phyloP scores from a whole-genome alignment of 2,113 vertebrate species.

The Paracanthobrama guichenoti region DNA sequence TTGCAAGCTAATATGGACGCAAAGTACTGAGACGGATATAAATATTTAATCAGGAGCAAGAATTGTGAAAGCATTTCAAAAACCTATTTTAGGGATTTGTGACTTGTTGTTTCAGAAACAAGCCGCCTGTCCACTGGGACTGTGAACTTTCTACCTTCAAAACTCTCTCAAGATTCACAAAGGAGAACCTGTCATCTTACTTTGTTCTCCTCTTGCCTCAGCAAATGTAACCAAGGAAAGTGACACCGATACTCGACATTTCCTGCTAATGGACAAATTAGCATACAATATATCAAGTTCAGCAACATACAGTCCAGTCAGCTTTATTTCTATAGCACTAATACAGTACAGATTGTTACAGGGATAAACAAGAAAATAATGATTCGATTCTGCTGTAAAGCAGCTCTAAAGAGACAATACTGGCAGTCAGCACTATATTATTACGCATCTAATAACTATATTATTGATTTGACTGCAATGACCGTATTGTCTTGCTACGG shows the following conservation, averaged over 20 bases:
- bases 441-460: too few species aligned
- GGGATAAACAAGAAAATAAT: too few species aligned
- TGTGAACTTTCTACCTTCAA: background rate
- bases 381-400: too few species aligned
- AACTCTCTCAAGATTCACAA: background rate
- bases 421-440: background rate
- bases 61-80: slow-evolving; percentile 47
- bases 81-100: slow-evolving; percentile 11
- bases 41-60: slow-evolving; percentile 64
- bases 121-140: background rate
- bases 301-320: background rate
- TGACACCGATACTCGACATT: background rate
- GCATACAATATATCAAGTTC: background rate
- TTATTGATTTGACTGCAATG: too few species aligned
- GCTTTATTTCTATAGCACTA: too few species aligned
- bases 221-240: background rate
- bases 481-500: too few species aligned
- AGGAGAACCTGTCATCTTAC: background rate
- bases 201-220: background rate
- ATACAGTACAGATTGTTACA: too few species aligned
- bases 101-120: slow-evolving; percentile 20
- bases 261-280: background rate
- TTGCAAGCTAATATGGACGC: slow-evolving; percentile 49
- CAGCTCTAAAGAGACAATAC: too few species aligned
- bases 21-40: slow-evolving; percentile 59